Base-by-base conservation (phyloP, 1,140 invertebrate species). In the Zophobas morio region DNA sequence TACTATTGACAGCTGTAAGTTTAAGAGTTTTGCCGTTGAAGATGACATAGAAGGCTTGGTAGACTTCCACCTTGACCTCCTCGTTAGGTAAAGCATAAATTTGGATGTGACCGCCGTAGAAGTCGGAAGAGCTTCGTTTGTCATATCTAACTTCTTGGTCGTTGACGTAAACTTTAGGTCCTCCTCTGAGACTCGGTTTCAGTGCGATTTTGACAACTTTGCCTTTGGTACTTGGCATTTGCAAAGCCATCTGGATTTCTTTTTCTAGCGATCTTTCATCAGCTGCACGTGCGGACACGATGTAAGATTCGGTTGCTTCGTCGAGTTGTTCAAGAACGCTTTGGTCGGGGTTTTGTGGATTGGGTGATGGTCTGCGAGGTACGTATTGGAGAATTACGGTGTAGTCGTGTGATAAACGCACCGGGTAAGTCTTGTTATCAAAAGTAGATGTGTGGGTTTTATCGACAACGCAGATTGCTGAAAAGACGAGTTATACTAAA, bases 381-480 rank as follows among this genome's bases (percentile, higher is more conserved):
- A 86, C 85, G 74, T 89, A 87, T 20, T 89, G 89, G 84, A 92
- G 84, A 46, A 90, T 86, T 0, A 92, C 89, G 77, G 93, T 89
- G 90, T 90, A 93, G 63, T 88, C 89, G 33, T 88, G 36, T 84
- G 32, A 88, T 3, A 93, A 75, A 6, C 85, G 81, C 56, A 91
- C 83, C 1, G 89, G 84, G 80, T 91, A 92, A 20, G 85, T 86
- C 8, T 85, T 87, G 78, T 90, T 88, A 81, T 91, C 91, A 86
- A 93, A 93, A 0, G 92, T 93, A 75, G 85, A 88, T 5, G 88
- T 87, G 39, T 84, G 81, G 5, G 84, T 86, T 1, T 86, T 84
- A 77, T 93, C 92, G 49, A 93, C 80, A 8, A 87, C 84, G 80
- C 93, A 94, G 53, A 82, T 86, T 49, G 87, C 92, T 93, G 84